Conservation (phyloP, 2,797 vertebrate genomes). For the Glossophaga mutica region DNA sequence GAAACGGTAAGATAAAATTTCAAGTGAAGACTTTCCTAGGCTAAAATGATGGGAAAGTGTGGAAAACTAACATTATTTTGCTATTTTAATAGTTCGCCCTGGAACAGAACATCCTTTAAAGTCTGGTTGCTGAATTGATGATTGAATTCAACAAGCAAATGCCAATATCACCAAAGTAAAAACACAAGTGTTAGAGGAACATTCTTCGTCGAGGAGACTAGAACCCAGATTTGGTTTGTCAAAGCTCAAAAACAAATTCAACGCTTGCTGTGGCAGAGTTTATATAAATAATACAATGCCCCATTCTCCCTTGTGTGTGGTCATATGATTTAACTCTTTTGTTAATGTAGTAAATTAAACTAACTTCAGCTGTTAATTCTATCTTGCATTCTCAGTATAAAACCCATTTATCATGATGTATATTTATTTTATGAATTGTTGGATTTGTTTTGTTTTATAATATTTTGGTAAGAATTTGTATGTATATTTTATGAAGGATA, state of each 20-base stretch:
- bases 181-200: not conserved
- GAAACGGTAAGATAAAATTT: conserved; percentile 71
- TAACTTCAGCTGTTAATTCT: conserved; percentile 7
- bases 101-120: conserved; percentile 60
- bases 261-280: not conserved
- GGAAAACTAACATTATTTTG: conserved; percentile 36
- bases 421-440: not conserved
- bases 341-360: not conserved
- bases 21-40: conserved; percentile 41
- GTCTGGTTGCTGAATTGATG: conserved; percentile 48
- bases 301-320: not conserved
- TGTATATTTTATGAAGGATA: not conserved
- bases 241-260: conserved; percentile 12
- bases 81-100: conserved; percentile 64
- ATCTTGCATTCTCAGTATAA: not conserved
- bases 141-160: conserved; percentile 44
- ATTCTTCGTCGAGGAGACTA: not conserved
- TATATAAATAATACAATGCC: not conserved
- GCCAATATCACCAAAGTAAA: not conserved
- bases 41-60: conserved; percentile 55
- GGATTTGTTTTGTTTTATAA: not conserved
- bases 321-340: not conserved
- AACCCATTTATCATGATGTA: not conserved
- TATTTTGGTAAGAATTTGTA: not conserved
- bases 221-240: not conserved